phyloP scores from a whole-genome alignment of 1,140 invertebrate genomes.

The Drosophila equinoxialis region DNA sequence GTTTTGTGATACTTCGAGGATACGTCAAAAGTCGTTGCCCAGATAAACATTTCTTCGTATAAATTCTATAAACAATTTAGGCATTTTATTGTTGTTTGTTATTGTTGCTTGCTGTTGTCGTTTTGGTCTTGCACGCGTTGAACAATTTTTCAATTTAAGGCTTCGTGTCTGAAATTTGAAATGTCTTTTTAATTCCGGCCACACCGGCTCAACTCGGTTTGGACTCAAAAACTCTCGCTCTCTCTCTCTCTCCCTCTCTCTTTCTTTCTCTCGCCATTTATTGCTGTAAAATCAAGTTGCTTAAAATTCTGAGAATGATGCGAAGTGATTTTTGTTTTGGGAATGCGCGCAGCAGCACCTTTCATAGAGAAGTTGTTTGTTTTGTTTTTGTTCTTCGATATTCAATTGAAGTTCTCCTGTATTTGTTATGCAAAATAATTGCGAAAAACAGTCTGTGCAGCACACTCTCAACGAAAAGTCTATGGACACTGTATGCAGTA shows the following conservation, averaged over 20 bases:
- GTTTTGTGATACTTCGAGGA: neutral
- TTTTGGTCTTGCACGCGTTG: conserved; percentile 63
- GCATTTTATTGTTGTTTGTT: conserved; percentile 21
- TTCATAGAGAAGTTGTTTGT: conserved; percentile 20
- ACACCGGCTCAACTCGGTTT: neutral
- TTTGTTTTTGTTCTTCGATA: conserved; percentile 6
- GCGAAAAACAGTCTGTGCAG: conserved; percentile 23
- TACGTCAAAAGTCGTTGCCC: neutral
- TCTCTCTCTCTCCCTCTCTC: neutral
- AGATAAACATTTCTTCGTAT: neutral
- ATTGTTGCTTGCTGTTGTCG: conserved; percentile 3
- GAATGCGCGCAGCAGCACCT: neutral
- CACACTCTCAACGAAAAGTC: conserved; percentile 20
- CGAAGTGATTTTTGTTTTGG: neutral
- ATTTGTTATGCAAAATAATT: conserved; percentile 69
- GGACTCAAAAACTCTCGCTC: too few relatives aligned
- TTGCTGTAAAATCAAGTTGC: conserved; percentile 13
- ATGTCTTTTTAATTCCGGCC: conserved; percentile 55
- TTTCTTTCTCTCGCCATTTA: neutral
- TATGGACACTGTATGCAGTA: neutral
- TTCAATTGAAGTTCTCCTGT: conserved; percentile 63
- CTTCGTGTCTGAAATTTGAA: conserved; percentile 67
- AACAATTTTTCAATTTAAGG: conserved; percentile 59
- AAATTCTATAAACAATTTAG: neutral
- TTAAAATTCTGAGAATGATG: conserved; percentile 44